Evolutionary conservation across 1,140 invertebrate species (phyloP).

Genomic region (Hyles vespertilio): DNA sequence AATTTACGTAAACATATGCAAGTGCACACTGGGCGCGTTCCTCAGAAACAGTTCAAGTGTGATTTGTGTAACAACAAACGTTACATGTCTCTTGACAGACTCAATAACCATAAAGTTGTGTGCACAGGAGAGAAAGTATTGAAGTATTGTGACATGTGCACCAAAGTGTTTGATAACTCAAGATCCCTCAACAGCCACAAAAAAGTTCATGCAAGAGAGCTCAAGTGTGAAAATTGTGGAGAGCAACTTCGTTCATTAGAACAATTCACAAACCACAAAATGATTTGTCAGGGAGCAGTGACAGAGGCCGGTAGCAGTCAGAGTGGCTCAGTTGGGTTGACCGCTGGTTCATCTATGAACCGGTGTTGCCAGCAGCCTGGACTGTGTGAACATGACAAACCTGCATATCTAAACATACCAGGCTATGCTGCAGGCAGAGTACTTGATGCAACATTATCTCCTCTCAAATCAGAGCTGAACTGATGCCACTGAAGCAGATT

Average conservation of each 20-base stretch:
- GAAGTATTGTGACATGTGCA: slow-evolving; percentile 75
- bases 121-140: slow-evolving; percentile 72
- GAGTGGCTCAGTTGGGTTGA: slow-evolving; percentile 24
- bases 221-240: slow-evolving; percentile 73
- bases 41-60: slow-evolving; percentile 75
- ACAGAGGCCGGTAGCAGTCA: slow-evolving; percentile 44
- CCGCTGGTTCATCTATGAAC: slow-evolving; percentile 31
- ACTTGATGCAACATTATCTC: slow-evolving; percentile 67
- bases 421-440: slow-evolving; percentile 63
- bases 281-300: slow-evolving; percentile 55
- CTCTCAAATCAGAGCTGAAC: slow-evolving; percentile 72
- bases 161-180: slow-evolving; percentile 75
- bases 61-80: slow-evolving; percentile 74
- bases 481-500: slow-evolving; percentile 47
- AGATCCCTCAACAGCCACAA: slow-evolving; percentile 75
- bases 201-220: slow-evolving; percentile 73
- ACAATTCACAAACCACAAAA: slow-evolving; percentile 71
- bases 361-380: slow-evolving; percentile 69
- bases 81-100: slow-evolving; percentile 72
- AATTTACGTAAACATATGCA: slow-evolving; percentile 76
- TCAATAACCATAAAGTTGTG: slow-evolving; percentile 73
- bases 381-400: slow-evolving; percentile 73
- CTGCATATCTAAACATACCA: slow-evolving; percentile 72
- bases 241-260: slow-evolving; percentile 72
- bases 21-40: slow-evolving; percentile 73